Conservation (phyloP, 2,888 invertebrate species). For the Smittia sp. region DNA sequence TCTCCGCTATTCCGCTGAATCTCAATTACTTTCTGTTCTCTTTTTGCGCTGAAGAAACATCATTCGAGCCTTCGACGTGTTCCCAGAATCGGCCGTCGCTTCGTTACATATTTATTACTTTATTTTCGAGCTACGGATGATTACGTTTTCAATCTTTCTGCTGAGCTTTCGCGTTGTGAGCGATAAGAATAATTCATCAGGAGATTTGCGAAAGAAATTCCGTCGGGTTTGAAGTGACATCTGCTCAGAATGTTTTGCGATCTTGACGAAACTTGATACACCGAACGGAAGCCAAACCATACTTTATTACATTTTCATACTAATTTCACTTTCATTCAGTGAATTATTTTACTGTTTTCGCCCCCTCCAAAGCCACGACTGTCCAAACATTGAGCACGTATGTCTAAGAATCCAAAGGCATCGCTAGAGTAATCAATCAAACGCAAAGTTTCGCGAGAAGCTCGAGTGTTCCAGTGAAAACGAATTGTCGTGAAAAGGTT, state of each 20-base stretch:
- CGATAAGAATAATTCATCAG: not conserved
- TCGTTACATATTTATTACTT: slow-evolving; percentile 20
- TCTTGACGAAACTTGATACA: slow-evolving; percentile 1
- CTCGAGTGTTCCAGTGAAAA: not conserved
- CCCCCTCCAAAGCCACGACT: too few species aligned
- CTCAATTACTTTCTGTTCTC: not conserved
- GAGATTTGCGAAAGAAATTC: not conserved
- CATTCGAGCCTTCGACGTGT: slow-evolving; percentile 16
- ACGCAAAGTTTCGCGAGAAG: too few species aligned
- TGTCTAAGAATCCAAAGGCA: too few species aligned
- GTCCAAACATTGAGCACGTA: too few species aligned
- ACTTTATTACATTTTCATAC: not conserved
- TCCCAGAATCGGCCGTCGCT: slow-evolving; percentile 9
- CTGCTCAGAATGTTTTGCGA: not conserved
- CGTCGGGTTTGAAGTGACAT: not conserved
- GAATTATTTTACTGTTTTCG: too few species aligned
- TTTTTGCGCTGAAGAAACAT: slow-evolving; percentile 9
- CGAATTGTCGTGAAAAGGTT: slow-evolving; percentile 20
- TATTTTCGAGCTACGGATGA: not conserved
- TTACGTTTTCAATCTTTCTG: not conserved
- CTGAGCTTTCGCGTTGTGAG: not conserved
- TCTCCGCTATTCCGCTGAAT: not conserved
- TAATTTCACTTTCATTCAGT: slow-evolving; percentile 8
- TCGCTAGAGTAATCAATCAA: too few species aligned
- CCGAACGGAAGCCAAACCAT: slow-evolving; percentile 18